Conservation (phyloP, 2,888 invertebrate species). For the Cerastis leucographa region DNA sequence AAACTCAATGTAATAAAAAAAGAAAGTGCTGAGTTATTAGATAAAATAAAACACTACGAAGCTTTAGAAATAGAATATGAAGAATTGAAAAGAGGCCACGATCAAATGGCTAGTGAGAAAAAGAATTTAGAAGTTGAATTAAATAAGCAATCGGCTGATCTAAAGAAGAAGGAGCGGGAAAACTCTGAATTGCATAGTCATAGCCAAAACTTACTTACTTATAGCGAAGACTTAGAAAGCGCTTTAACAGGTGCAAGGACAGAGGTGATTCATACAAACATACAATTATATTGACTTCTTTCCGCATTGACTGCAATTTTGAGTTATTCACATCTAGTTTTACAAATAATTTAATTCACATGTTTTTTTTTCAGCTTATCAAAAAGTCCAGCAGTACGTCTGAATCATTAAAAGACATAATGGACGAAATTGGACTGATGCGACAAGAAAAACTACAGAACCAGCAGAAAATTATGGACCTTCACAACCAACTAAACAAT, state of each 20-base stretch:
- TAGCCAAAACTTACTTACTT: conserved; percentile 73
- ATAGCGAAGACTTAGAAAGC: conserved; percentile 80
- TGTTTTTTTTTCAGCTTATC: conserved; percentile 63
- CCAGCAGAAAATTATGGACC: conserved; percentile 76
- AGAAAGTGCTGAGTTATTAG: conserved; percentile 75
- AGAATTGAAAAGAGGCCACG: conserved; percentile 71
- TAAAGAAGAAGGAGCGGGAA: conserved; percentile 74
- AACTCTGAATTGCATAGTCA: conserved; percentile 75
- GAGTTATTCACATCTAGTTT: background rate
- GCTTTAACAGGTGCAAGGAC: conserved; percentile 77
- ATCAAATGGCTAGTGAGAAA: conserved; percentile 74
- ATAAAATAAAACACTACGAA: conserved; percentile 76
- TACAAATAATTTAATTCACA: background rate
- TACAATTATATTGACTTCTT: background rate
- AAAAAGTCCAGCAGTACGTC: conserved; percentile 59
- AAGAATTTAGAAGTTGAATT: conserved; percentile 76
- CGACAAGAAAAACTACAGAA: conserved; percentile 78
- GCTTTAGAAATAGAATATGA: conserved; percentile 74
- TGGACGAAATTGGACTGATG: conserved; percentile 79
- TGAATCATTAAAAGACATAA: conserved; percentile 69
- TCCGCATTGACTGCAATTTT: background rate
- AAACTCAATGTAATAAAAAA: conserved; percentile 72
- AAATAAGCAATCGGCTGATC: conserved; percentile 66
- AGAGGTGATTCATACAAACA: conserved; percentile 72
- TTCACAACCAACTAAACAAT: conserved; percentile 80